A percentile compares a stretch with the other conserved stretches of the same genome.
phyloP scores from a whole-genome alignment of 2,113 vertebrate genomes.

The Conger conger region DNA sequence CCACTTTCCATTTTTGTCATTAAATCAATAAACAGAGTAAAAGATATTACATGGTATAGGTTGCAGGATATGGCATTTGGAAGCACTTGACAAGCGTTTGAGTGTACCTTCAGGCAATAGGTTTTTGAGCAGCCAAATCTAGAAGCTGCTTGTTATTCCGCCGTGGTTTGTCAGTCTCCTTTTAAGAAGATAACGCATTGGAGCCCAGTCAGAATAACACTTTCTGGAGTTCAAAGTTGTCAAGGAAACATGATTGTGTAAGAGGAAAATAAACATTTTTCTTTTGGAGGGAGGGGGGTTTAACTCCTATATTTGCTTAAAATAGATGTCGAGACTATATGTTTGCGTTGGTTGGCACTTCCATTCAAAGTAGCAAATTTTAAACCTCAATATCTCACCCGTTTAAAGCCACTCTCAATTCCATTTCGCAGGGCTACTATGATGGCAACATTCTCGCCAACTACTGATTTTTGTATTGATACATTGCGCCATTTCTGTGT shows the following conservation, averaged over 20 bases:
- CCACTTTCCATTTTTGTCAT: background rate
- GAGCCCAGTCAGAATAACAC: background rate
- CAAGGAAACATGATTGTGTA: background rate
- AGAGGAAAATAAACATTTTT: background rate
- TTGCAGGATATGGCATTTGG: conserved; percentile 1
- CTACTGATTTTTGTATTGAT: no score
- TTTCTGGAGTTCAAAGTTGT: conserved; percentile 1
- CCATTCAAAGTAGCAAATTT: no score
- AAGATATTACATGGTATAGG: conserved; percentile 9
- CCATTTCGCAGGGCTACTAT: no score
- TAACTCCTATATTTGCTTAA: background rate
- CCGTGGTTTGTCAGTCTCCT: conserved; percentile 1
- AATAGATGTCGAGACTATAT: background rate
- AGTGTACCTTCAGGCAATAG: background rate
- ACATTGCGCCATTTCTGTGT: no score
- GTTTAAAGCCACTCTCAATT: no score
- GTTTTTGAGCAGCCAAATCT: background rate
- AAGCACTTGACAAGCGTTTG: background rate
- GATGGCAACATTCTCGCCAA: no score
- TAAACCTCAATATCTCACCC: no score
- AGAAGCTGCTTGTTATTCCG: background rate
- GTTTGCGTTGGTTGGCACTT: no score
- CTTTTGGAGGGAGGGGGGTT: background rate
- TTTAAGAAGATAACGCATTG: background rate
- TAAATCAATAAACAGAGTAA: conserved; percentile 1